Conservation (phyloP, 2,113 vertebrate genomes). For the Callocephalon fimbriatum region DNA sequence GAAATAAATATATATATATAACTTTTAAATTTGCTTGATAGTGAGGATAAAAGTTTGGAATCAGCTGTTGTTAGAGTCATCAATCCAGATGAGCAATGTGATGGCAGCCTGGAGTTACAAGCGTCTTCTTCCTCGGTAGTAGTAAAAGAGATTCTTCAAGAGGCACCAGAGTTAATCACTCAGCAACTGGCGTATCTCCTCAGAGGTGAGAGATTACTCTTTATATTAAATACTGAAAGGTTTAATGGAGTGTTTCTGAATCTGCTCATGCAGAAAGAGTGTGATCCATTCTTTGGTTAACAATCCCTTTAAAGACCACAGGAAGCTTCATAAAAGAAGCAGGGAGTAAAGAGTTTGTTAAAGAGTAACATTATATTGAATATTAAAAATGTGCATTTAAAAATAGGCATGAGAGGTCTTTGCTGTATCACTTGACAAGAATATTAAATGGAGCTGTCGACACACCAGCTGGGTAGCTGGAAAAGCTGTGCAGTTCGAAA, state of each 20-base stretch:
- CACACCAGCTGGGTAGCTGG: conserved; percentile 56
- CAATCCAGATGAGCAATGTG: conserved; percentile 80
- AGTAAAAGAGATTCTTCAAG: conserved; percentile 90
- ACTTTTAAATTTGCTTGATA: conserved; percentile 71
- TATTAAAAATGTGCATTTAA: conserved; percentile 85
- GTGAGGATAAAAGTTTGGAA: conserved; percentile 85
- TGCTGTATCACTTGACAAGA: conserved; percentile 72
- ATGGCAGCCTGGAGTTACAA: conserved; percentile 69
- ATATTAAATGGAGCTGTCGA: conserved; percentile 71
- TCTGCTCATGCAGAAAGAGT: conserved; percentile 86
- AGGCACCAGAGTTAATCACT: conserved; percentile 90
- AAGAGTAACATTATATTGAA: conserved; percentile 83
- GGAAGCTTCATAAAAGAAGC: conserved; percentile 88
- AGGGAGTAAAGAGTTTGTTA: conserved; percentile 86
- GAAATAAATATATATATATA: neutral
- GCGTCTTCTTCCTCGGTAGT: conserved; percentile 82
- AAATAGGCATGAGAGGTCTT: conserved; percentile 73
- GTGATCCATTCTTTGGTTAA: conserved; percentile 92
- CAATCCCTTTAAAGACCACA: conserved; percentile 86
- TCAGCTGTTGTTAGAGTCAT: conserved; percentile 89
- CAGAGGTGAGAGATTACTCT: conserved; percentile 89
- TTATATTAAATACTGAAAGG: conserved; percentile 80
- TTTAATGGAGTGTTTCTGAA: conserved; percentile 90
- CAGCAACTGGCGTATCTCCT: conserved; percentile 90
- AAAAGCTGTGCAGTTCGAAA: conserved; percentile 38